These are phyloP conservation scores for Drosophila formosana DNA, from an alignment of 2,888 invertebrate genomes.

Conservation along the genomic window DNA sequence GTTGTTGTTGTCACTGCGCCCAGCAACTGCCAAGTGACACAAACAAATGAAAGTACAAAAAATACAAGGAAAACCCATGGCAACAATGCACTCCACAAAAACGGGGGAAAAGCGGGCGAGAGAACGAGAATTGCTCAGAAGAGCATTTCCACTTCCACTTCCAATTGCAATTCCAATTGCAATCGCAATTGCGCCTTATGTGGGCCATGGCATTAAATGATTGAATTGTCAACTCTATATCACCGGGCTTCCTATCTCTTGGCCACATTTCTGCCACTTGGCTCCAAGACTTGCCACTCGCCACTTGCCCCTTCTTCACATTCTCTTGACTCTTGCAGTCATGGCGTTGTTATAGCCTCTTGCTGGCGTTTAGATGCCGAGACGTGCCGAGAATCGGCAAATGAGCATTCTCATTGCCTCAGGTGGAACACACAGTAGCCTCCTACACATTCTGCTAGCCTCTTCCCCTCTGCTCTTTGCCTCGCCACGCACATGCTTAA, in stretches of 20 bases:
- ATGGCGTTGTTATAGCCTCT: constrained; percentile 31
- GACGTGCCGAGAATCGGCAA: constrained; percentile 61
- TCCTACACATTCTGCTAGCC: not conserved
- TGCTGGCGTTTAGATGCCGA: constrained; percentile 60
- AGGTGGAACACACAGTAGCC: constrained; percentile 31
- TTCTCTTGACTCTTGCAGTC: constrained; percentile 8
- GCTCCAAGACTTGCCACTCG: not conserved
- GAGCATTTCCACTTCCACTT: constrained; percentile 15
- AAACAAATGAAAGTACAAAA: constrained; percentile 62
- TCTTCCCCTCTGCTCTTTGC: not conserved
- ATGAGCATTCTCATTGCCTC: constrained; percentile 21
- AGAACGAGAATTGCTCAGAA: not conserved
- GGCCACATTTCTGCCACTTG: constrained; percentile 43
- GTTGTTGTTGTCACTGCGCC: constrained; percentile 57
- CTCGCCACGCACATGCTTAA: constrained; percentile 44
- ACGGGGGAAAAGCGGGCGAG: not conserved
- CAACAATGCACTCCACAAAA: constrained; percentile 24
- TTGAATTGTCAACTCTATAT: constrained; percentile 69
- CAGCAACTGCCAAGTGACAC: constrained; percentile 67
- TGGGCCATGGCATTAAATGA: constrained; percentile 63
- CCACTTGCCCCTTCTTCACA: not conserved
- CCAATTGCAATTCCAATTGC: constrained; percentile 15
- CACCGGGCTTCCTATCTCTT: constrained; percentile 44
- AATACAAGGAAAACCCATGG: constrained; percentile 24
- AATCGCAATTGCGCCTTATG: constrained; percentile 32